Evolutionary conservation across 2,797 vertebrate genomes (phyloP).

Genomic region (Cynopterus sphinx): DNA sequence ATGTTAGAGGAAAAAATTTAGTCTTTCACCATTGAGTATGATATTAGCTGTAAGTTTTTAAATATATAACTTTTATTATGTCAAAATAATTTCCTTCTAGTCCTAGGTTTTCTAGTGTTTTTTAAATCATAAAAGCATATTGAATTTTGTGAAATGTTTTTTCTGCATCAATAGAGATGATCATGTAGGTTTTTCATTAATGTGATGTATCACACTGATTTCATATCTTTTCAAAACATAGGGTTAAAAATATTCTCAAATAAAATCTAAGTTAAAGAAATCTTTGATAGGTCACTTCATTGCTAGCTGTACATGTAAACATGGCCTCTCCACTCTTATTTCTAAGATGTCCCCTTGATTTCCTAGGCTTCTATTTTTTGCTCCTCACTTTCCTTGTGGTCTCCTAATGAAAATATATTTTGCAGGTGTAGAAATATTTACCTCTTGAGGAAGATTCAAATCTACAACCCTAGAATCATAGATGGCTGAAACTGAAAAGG

Average conservation of each 20-base stretch:
- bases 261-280: not conserved
- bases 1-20: not conserved
- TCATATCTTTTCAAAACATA: not conserved
- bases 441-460: conserved; percentile 23
- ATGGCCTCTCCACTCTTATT: not conserved
- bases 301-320: not conserved
- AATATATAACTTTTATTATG: not conserved
- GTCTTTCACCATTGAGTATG: not conserved
- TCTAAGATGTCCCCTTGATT: not conserved
- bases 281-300: not conserved
- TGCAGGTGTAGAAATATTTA: not conserved
- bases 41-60: not conserved
- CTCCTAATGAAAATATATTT: not conserved
- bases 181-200: not conserved
- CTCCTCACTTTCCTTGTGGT: not conserved
- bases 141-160: not conserved
- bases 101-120: not conserved
- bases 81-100: not conserved
- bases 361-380: not conserved
- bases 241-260: not conserved
- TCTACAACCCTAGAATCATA: not conserved
- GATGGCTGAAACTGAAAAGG: not conserved
- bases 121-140: not conserved
- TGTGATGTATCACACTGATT: not conserved
- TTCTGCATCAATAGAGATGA: conserved; percentile 7